Percentiles rank a stretch among this genome's conserved stretches.
Conservation (phyloP, 2,888 invertebrate species). For the Homarus gammarus region DNA sequence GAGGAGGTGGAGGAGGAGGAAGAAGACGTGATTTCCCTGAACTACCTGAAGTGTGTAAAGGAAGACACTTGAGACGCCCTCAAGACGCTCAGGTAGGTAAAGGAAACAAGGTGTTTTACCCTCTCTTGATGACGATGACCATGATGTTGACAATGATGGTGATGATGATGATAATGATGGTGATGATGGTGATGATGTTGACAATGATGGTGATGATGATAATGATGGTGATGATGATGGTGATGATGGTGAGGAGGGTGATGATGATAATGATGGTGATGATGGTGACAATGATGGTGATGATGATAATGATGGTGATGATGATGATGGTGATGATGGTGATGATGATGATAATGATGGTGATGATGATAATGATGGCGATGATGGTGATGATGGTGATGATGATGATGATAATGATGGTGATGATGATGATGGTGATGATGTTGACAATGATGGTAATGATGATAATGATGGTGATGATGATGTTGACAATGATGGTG, state of each 20-base stretch:
- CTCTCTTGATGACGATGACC: too few relatives aligned
- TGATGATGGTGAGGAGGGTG: conserved; percentile 29
- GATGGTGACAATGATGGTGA: conserved; percentile 18
- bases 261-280: conserved; percentile 29
- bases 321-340: background rate
- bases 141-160: background rate
- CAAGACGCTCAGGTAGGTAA: too few relatives aligned
- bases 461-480: background rate
- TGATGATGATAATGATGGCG: background rate
- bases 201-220: background rate
- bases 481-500: conserved; percentile 29
- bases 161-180: background rate
- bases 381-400: background rate
- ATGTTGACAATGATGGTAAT: background rate
- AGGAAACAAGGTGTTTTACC: too few relatives aligned
- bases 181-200: background rate
- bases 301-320: conserved; percentile 27
- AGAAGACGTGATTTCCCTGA: too few relatives aligned
- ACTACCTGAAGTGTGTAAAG: too few relatives aligned
- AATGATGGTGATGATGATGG: background rate
- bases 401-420: background rate
- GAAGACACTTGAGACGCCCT: too few relatives aligned
- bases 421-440: background rate
- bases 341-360: conserved; percentile 3
- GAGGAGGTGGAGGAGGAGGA: too few relatives aligned